A percentile compares a stretch with the other conserved stretches of the same genome.
These are phyloP conservation scores for Octonoba sinensis DNA, from an alignment of 2,888 invertebrate genomes.

Conservation along the genomic window DNA sequence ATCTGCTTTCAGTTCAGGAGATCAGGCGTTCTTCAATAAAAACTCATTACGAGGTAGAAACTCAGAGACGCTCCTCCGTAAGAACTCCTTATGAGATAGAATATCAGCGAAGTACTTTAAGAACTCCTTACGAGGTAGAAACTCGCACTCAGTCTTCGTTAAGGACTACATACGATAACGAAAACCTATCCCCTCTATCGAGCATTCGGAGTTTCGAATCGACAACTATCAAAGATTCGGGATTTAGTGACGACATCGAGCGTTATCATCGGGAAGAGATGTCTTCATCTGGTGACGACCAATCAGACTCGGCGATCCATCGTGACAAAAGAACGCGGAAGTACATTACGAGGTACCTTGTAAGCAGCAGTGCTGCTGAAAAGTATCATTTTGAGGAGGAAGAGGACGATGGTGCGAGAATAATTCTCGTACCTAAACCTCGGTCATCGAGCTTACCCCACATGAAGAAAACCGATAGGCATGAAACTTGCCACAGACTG, in stretches of 20 bases:
- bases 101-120: constrained; percentile 13
- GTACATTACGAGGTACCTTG: constrained; percentile 31
- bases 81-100: constrained; percentile 39
- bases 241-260: constrained; percentile 63
- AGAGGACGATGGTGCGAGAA: constrained; percentile 39
- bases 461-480: constrained; percentile 35
- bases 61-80: constrained; percentile 23
- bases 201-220: constrained; percentile 60
- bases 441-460: constrained; percentile 47
- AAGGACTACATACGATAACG: constrained; percentile 34
- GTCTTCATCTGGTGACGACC: constrained; percentile 36
- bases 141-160: constrained; percentile 23
- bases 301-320: constrained; percentile 31
- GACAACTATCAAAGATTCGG: constrained; percentile 59
- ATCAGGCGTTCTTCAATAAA: constrained; percentile 25
- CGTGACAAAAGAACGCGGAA: constrained; percentile 1
- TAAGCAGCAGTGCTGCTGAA: constrained; percentile 54
- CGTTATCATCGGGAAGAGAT: constrained; percentile 9
- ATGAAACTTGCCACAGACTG: constrained; percentile 35
- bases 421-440: constrained; percentile 29
- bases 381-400: constrained; percentile 39
- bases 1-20: constrained; percentile 9
- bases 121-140: no score
- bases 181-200: constrained; percentile 57
- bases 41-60: constrained; percentile 30